These are phyloP conservation scores for Melanotaenia pygmaea DNA, from an alignment of 2,797 vertebrate genomes.

Conservation along the genomic window DNA sequence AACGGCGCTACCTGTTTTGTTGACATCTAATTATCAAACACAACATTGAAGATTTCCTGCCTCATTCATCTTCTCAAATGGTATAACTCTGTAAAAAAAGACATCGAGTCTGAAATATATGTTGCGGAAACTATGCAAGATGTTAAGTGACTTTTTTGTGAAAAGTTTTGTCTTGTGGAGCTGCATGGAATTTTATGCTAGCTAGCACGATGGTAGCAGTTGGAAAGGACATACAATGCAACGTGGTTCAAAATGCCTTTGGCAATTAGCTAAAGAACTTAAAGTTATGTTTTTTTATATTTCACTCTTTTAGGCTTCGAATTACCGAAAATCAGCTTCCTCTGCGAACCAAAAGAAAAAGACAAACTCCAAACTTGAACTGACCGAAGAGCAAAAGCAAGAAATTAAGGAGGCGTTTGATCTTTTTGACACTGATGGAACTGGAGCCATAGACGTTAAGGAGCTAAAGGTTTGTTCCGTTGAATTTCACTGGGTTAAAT, in stretches of 20 bases:
- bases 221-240: background rate
- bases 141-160: background rate
- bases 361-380: constrained; percentile 82
- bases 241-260: background rate
- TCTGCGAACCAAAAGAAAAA: constrained; percentile 83
- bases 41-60: background rate
- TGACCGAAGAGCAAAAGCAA: constrained; percentile 92
- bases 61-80: constrained; percentile 41
- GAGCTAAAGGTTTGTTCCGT: constrained; percentile 88
- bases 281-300: background rate
- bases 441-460: constrained; percentile 92
- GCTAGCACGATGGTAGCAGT: constrained; percentile 31
- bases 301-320: constrained; percentile 81
- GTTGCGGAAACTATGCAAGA: background rate
- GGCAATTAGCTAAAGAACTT: background rate
- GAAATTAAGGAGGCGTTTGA: constrained; percentile 96
- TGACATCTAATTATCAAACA: constrained; percentile 41
- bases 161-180: constrained; percentile 11
- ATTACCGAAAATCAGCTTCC: constrained; percentile 76
- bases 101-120: background rate
- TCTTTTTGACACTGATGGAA: constrained; percentile 92
- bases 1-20: constrained; percentile 52
- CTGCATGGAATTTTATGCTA: constrained; percentile 40
- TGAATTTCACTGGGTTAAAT: background rate
- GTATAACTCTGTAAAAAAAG: constrained; percentile 27